Percentiles rank a stretch among this genome's conserved stretches.
Evolutionary conservation across 2,113 vertebrate species (phyloP).

Genomic region (Grammomys dolichurus): DNA sequence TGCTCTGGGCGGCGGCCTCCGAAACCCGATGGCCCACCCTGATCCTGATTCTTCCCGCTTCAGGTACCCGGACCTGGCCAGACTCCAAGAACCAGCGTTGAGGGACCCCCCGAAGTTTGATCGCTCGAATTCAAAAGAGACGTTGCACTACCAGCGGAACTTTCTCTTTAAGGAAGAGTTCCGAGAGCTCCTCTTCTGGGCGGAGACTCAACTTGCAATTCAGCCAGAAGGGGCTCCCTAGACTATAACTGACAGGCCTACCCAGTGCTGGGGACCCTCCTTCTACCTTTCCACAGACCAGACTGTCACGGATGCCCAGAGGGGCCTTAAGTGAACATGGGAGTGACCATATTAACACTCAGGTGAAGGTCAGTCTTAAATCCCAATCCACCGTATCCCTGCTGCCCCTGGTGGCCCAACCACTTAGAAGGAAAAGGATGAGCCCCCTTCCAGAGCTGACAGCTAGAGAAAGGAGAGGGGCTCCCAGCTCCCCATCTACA

Average conservation of each 20-base stretch:
- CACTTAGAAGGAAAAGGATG: neutral
- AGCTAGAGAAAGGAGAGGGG: neutral
- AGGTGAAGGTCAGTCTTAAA: neutral
- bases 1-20: neutral
- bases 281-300: neutral
- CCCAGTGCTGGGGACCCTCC: neutral
- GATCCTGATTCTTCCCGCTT: neutral
- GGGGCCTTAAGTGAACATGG: neutral
- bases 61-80: slow-evolving; percentile 3
- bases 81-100: neutral
- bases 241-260: neutral
- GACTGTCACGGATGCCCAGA: neutral
- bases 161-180: slow-evolving; percentile 41
- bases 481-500: neutral
- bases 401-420: neutral
- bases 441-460: neutral
- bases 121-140: neutral
- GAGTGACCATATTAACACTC: neutral
- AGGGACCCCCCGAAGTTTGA: neutral
- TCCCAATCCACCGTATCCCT: neutral
- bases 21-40: neutral
- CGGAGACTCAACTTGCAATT: slow-evolving; percentile 56
- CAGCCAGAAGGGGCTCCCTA: slow-evolving; percentile 72
- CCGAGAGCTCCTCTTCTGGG: slow-evolving; percentile 47
- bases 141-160: neutral